Conservation (phyloP, 2,113 vertebrate species). For the Tiliqua scincoides region DNA sequence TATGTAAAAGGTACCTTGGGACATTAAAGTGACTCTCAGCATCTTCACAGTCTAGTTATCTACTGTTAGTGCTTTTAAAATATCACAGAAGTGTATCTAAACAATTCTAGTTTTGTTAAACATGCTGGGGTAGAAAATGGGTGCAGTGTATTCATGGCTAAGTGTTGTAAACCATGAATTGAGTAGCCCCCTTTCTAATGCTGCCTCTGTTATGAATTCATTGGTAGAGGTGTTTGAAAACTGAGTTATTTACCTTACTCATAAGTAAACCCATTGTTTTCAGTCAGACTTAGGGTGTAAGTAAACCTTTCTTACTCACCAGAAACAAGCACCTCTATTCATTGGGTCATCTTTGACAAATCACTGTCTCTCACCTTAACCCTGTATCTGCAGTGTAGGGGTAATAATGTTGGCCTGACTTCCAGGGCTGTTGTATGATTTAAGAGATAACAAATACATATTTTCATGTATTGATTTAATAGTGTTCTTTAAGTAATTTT, state of each 20-base stretch:
- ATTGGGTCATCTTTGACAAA: not conserved
- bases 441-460: too few species aligned
- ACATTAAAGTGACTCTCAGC: not conserved
- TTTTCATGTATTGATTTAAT: too few species aligned
- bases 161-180: not conserved
- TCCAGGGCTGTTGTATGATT: too few species aligned
- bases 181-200: not conserved
- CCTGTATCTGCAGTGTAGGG: too few species aligned
- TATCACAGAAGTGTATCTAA: not conserved
- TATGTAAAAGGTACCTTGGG: slow-evolving; percentile 26
- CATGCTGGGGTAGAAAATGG: not conserved
- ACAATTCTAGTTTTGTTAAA: not conserved
- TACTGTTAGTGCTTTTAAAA: not conserved
- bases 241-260: too few species aligned
- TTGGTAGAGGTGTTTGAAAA: too few species aligned
- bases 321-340: too few species aligned
- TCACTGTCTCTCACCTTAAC: not conserved
- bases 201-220: not conserved
- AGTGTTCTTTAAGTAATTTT: too few species aligned
- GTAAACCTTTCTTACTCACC: too few species aligned
- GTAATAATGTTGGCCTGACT: too few species aligned
- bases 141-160: not conserved
- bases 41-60: not conserved
- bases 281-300: too few species aligned
- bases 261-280: too few species aligned